These are phyloP conservation scores for Gandaritis pyraliata DNA, from an alignment of 2,888 invertebrate species.

Conservation along the genomic window DNA sequence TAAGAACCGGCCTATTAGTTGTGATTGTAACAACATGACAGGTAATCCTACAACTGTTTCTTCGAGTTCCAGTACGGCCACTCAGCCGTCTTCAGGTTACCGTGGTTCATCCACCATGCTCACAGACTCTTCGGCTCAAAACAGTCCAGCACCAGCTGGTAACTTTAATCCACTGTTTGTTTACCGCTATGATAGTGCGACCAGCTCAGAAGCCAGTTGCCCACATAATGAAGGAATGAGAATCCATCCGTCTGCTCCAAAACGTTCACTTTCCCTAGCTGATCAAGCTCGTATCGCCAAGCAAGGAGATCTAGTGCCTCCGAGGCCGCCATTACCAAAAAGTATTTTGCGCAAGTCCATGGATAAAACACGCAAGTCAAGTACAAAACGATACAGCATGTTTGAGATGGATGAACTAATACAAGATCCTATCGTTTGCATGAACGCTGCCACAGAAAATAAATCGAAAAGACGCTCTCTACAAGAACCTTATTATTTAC, in stretches of 20 bases:
- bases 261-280: constrained; percentile 87
- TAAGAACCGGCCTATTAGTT: constrained; percentile 84
- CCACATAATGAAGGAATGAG: constrained; percentile 81
- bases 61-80: constrained; percentile 88
- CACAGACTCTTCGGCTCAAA: constrained; percentile 89
- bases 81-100: constrained; percentile 94
- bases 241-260: constrained; percentile 85
- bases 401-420: constrained; percentile 88
- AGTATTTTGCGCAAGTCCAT: constrained; percentile 88
- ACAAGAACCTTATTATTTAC: constrained; percentile 88
- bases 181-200: constrained; percentile 91
- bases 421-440: constrained; percentile 76
- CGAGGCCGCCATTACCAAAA: constrained; percentile 89
- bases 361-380: constrained; percentile 81
- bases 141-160: constrained; percentile 85
- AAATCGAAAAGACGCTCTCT: constrained; percentile 89
- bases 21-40: constrained; percentile 83
- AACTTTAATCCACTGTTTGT: constrained; percentile 90
- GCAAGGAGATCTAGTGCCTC: constrained; percentile 85
- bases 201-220: constrained; percentile 89
- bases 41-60: constrained; percentile 85
- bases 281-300: constrained; percentile 76
- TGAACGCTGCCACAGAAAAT: constrained; percentile 75
- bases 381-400: constrained; percentile 90
- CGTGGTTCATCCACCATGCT: constrained; percentile 93